phyloP scores from a whole-genome alignment of 92 coral and sea anemone species.

The Palythoa grandiflora region DNA sequence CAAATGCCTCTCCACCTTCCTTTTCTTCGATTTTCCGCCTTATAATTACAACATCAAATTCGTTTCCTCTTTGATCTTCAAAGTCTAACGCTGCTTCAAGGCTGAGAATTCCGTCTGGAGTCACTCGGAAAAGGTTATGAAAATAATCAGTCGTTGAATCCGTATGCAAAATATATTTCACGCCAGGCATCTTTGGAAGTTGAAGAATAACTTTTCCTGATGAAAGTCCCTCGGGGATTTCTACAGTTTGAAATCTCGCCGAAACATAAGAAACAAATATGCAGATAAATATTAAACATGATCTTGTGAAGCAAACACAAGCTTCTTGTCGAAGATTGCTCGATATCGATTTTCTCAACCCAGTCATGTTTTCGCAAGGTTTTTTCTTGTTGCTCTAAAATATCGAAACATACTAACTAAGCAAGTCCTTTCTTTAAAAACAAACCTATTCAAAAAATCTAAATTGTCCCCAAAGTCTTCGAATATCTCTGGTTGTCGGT shows the following conservation, averaged over 20 bases:
- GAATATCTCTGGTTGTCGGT: slow-evolving; percentile 2
- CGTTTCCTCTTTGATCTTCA: slow-evolving; percentile 87
- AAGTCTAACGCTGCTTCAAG: slow-evolving; percentile 87
- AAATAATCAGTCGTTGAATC: slow-evolving; percentile 74
- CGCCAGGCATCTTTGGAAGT: slow-evolving; percentile 64
- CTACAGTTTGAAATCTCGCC: slow-evolving; percentile 47
- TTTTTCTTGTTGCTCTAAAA: slow-evolving; percentile 15
- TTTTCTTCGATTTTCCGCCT: slow-evolving; percentile 70
- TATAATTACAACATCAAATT: slow-evolving; percentile 82
- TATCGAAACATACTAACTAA: slow-evolving; percentile 10
- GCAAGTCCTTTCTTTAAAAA: not conserved
- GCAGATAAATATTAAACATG: not conserved
- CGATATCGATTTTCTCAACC: not conserved
- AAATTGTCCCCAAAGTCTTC: slow-evolving; percentile 31
- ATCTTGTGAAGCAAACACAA: not conserved
- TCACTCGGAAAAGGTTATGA: slow-evolving; percentile 77
- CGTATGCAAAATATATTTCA: slow-evolving; percentile 67
- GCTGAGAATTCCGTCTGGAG: slow-evolving; percentile 80
- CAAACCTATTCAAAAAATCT: slow-evolving; percentile 10
- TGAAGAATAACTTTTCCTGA: slow-evolving; percentile 76
- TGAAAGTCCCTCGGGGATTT: slow-evolving; percentile 80
- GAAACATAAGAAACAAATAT: slow-evolving; percentile 9
- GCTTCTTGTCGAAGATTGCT: not conserved
- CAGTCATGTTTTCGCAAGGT: not conserved
- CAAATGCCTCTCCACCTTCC: slow-evolving; percentile 75